A percentile compares a stretch with the other conserved stretches of the same genome.
Conservation (phyloP, 2,888 invertebrate species). For the Anticlea derivata region DNA sequence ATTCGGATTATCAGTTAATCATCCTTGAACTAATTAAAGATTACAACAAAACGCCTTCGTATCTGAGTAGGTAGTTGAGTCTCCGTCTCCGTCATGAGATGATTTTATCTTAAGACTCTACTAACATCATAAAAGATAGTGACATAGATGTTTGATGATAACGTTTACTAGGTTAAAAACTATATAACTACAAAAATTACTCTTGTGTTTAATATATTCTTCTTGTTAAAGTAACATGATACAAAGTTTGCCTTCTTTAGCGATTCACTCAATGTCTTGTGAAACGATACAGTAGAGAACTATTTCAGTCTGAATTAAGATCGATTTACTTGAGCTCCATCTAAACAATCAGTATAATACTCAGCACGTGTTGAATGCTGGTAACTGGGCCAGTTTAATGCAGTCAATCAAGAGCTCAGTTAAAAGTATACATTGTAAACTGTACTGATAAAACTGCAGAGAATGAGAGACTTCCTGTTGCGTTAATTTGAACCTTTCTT, state of each 20-base stretch:
- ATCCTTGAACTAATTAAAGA: constrained; percentile 42
- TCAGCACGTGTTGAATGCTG: constrained; percentile 61
- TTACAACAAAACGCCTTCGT: neutral
- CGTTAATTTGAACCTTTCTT: constrained; percentile 27
- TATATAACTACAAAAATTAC: no score
- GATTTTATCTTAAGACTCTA: constrained; percentile 6
- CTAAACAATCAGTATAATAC: constrained; percentile 44
- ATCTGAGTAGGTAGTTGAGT: no score
- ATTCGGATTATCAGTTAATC: constrained; percentile 31
- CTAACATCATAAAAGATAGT: constrained; percentile 7
- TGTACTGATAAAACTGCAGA: constrained; percentile 33
- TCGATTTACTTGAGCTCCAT: constrained; percentile 35
- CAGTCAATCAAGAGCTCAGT: constrained; percentile 63
- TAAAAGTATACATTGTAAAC: constrained; percentile 63
- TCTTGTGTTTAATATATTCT: no score
- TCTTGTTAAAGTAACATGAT: no score
- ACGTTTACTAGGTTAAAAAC: constrained; percentile 12
- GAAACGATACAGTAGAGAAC: constrained; percentile 26
- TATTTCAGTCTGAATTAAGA: constrained; percentile 34
- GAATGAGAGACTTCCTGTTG: constrained; percentile 31
- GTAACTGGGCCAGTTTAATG: constrained; percentile 62
- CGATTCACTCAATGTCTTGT: neutral
- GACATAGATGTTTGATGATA: constrained; percentile 5
- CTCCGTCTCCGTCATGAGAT: constrained; percentile 3
- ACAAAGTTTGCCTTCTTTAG: neutral